Evolutionary conservation across 2,113 vertebrate genomes (phyloP).

Genomic region (Hippopotamus amphibius): DNA sequence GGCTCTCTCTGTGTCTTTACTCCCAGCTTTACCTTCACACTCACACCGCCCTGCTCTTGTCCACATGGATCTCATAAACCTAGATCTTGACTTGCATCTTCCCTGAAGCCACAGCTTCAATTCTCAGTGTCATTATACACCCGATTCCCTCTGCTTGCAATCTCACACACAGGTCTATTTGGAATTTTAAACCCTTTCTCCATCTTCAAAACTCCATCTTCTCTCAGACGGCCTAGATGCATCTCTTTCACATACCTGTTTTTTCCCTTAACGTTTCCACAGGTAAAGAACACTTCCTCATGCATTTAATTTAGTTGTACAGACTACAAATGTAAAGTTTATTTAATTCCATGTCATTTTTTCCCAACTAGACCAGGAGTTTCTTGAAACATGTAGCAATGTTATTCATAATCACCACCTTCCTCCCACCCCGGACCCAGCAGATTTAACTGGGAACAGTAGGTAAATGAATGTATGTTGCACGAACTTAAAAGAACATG

Average conservation of each 20-base stretch:
- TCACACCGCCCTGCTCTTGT: neutral
- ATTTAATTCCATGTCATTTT: neutral
- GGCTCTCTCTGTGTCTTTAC: neutral
- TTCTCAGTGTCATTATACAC: neutral
- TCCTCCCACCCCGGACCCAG: neutral
- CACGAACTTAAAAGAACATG: neutral
- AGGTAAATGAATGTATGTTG: neutral
- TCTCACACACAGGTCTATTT: neutral
- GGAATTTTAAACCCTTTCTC: neutral
- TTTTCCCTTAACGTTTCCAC: neutral
- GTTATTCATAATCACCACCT: neutral
- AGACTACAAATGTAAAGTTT: neutral
- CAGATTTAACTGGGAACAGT: neutral
- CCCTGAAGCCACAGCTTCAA: neutral
- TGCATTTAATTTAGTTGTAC: neutral
- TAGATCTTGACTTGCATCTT: neutral
- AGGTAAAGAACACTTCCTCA: neutral
- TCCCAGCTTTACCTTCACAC: neutral
- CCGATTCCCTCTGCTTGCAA: neutral
- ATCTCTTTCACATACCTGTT: neutral
- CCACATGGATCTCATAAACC: neutral
- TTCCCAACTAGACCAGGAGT: neutral
- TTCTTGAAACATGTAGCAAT: neutral
- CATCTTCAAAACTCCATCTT: neutral
- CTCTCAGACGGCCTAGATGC: neutral